phyloP scores from a whole-genome alignment of 2,113 vertebrate genomes.

The Nyctibius bracteatus region DNA sequence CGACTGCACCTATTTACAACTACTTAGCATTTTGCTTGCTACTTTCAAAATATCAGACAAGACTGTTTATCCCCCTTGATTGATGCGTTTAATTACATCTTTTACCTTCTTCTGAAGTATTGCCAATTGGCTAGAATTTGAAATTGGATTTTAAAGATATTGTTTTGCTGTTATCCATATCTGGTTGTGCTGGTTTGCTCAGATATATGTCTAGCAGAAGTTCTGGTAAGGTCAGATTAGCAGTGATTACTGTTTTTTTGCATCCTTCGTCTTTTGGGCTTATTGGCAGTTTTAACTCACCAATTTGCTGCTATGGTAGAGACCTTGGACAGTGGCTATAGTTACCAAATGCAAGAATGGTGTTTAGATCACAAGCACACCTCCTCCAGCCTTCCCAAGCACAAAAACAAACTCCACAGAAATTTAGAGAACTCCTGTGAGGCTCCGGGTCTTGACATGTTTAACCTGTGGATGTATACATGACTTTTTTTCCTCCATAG shows the following conservation, averaged over 20 bases:
- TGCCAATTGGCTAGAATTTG: background rate
- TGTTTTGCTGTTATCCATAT: background rate
- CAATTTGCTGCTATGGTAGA: background rate
- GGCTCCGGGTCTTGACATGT: background rate
- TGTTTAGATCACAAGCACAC: background rate
- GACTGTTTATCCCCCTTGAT: background rate
- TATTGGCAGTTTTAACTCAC: background rate
- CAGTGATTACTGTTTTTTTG: background rate
- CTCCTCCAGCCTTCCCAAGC: background rate
- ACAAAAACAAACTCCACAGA: background rate
- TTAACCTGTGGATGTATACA: background rate
- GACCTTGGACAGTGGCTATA: background rate
- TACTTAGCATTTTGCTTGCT: background rate
- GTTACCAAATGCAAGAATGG: background rate
- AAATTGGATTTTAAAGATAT: background rate
- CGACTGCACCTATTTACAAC: background rate
- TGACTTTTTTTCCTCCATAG: background rate
- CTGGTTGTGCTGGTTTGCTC: background rate
- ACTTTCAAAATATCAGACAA: background rate
- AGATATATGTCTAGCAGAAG: background rate
- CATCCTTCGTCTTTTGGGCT: background rate
- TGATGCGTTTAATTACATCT: background rate
- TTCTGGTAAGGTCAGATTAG: background rate
- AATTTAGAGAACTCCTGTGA: background rate
- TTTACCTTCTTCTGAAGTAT: background rate